Evolutionary conservation across 1,140 invertebrate genomes (phyloP).

Genomic region (Lamellibrachia luymesi): DNA sequence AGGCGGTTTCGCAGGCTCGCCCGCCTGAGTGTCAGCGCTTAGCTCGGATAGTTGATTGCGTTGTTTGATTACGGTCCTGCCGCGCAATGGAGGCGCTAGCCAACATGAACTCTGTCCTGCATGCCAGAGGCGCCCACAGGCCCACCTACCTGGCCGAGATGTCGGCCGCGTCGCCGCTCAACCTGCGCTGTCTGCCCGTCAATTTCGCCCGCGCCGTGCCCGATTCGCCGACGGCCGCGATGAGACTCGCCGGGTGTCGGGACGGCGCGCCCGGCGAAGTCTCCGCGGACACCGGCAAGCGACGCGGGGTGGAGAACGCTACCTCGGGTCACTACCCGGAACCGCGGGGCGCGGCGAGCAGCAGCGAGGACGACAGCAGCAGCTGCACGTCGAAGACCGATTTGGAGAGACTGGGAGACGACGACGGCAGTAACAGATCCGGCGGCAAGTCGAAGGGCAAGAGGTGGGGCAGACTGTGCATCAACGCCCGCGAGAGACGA

Average conservation of each 20-base stretch:
- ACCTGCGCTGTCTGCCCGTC: not conserved
- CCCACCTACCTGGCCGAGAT: not conserved
- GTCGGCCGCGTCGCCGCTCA: not conserved
- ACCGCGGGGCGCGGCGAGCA: not conserved
- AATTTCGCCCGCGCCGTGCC: not conserved
- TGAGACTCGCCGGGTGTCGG: not conserved
- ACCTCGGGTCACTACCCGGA: not conserved
- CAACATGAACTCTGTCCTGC: not conserved
- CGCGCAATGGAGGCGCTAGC: not conserved
- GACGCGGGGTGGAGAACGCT: not conserved
- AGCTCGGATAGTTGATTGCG: not conserved
- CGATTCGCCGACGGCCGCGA: not conserved
- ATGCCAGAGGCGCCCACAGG: not conserved
- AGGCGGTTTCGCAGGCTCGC: not conserved
- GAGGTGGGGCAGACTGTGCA: conserved; percentile 26
- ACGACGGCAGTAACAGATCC: not conserved
- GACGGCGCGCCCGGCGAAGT: not conserved
- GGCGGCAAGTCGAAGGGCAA: conserved; percentile 10
- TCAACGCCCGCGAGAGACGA: conserved; percentile 43
- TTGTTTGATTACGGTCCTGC: not conserved
- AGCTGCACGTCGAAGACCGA: conserved; percentile 6
- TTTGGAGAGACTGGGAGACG: conserved; percentile 1
- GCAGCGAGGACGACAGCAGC: conserved; percentile 9
- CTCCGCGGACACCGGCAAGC: not conserved
- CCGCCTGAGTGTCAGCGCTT: not conserved